Evolutionary conservation across 1,140 invertebrate genomes (phyloP), one percentile per base, ranked within the genome.

Genomic region (Drosophila malerkotliana): DNA sequence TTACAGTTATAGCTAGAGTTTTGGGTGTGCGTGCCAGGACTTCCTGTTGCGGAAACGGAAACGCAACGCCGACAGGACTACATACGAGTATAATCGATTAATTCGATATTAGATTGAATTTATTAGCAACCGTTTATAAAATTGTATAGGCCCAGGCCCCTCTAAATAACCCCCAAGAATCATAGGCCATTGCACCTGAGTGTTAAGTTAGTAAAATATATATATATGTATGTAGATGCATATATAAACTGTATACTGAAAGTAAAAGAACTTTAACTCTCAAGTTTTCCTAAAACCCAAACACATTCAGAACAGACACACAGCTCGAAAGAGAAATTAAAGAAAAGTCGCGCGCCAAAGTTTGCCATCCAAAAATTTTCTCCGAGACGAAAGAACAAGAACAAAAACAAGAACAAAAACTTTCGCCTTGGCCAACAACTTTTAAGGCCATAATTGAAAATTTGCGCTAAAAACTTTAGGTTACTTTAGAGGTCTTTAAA

Each of bases 31-130:
- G 66, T 71, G 77, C 69, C 51, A 53, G 72, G 72, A 68, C 68
- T 88, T 88, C 76, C 77, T 90, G 79, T 87, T 85, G 85, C 89
- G 89, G 89, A 90, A 90, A 77, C 90, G 90, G 80, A 91, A 91
- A 91, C 90, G 90, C 84, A 91, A 80, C 85, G 90, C 90, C 72
- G 85, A 75, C 84, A 80, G 87, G 72, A 54, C 79, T 78, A 73
- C 77, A 73, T 62, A 79, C 63, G 68, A 58, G 56, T 80, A 79
- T 91, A 91, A 91, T 91, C 90, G 90, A 91, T 91, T 91, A 91
- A 90, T 91, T 91, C 80, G 80, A 90, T 90, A 83, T 71, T 91
- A 90, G 87, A 91, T 91, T 91, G 85, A 88, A 91, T 84, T 90
- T 89, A 90, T 91, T 74, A 41, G 72, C 69, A 48, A 55, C 63